A percentile compares a stretch with the other conserved stretches of the same genome.
phyloP scores from a whole-genome alignment of 1,140 invertebrate species.

The Eciton burchellii region DNA sequence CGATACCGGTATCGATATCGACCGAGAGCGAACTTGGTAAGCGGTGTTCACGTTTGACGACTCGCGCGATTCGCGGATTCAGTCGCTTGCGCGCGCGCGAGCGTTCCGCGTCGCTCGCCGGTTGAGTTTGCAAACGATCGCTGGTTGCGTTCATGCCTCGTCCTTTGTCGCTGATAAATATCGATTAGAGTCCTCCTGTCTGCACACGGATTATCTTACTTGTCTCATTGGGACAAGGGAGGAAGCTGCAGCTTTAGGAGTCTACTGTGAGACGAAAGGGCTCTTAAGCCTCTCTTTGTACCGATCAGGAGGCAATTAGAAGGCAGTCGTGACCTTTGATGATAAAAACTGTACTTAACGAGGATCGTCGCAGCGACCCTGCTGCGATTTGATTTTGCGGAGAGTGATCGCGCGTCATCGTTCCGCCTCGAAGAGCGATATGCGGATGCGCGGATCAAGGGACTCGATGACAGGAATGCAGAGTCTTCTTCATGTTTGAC shows the following conservation, averaged over 20 bases:
- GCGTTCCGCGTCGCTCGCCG: neutral
- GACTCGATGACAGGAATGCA: neutral
- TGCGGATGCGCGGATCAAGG: neutral
- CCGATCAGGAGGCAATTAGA: neutral
- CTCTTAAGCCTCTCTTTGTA: no score
- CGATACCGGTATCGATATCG: neutral
- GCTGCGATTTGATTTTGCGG: neutral
- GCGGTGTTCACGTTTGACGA: neutral
- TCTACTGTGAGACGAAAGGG: no score
- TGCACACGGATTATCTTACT: no score
- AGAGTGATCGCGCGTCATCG: neutral
- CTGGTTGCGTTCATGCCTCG: neutral
- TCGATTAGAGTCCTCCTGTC: no score
- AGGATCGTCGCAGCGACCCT: neutral
- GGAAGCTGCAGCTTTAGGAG: no score
- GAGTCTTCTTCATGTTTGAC: conserved; percentile 3
- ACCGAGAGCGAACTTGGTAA: conserved; percentile 6
- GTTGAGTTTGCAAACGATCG: neutral
- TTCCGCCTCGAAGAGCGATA: neutral
- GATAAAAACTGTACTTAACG: neutral
- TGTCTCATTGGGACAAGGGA: no score
- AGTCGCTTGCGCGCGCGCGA: no score
- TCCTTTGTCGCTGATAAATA: no score
- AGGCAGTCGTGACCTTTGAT: neutral
- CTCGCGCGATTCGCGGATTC: no score